Percentiles rank a stretch among this genome's conserved stretches.
Evolutionary conservation across 1,140 invertebrate species (phyloP).

Genomic region (Psilanteris sp.): DNA sequence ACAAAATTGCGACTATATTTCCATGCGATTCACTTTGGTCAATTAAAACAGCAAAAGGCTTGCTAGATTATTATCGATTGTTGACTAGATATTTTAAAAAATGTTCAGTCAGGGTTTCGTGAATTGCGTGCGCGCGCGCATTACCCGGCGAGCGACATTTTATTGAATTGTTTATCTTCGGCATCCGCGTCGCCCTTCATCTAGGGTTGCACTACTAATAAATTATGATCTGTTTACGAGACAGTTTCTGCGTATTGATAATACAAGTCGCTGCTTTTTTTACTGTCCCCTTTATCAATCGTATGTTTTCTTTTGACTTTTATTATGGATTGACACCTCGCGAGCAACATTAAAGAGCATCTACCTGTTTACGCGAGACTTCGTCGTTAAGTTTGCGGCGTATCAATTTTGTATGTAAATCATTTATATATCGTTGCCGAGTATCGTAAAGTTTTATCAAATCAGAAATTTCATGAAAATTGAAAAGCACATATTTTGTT

Average conservation of each 20-base stretch:
- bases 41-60: conserved; percentile 30
- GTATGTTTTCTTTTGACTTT: conserved; percentile 13
- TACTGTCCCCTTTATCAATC: conserved; percentile 3
- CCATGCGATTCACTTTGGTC: conserved; percentile 41
- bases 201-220: conserved; percentile 1
- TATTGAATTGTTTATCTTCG: conserved; percentile 42
- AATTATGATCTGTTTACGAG: conserved; percentile 44
- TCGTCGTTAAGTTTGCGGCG: conserved; percentile 29
- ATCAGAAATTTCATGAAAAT: too few relatives aligned
- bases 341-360: conserved; percentile 6
- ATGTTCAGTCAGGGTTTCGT: conserved; percentile 38
- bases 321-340: conserved; percentile 30
- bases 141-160: conserved; percentile 18
- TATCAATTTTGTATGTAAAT: conserved; percentile 33
- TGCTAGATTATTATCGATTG: conserved; percentile 29
- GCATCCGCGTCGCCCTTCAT: background rate
- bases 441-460: conserved; percentile 29
- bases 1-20: conserved; percentile 22
- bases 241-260: conserved; percentile 34
- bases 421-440: conserved; percentile 12
- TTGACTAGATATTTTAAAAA: conserved; percentile 29
- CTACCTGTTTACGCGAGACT: conserved; percentile 24
- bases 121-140: conserved; percentile 11
- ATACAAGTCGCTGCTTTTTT: conserved; percentile 32
- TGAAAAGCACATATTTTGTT: too few relatives aligned